phyloP scores from a whole-genome alignment of 2,797 vertebrate genomes.

The Macropodus opercularis region DNA sequence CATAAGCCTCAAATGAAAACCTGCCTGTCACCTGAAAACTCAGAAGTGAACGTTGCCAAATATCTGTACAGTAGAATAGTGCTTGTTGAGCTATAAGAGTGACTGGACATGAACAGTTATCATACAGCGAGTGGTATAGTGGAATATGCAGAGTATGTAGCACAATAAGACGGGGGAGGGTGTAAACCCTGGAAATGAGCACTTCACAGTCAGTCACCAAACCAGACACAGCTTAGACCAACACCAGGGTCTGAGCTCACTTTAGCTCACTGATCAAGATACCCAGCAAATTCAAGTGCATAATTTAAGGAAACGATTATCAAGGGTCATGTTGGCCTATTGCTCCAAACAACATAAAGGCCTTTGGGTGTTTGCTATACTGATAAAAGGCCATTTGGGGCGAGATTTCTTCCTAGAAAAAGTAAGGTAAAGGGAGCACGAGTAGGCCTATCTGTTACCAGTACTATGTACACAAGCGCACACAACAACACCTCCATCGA shows the following conservation, averaged over 20 bases:
- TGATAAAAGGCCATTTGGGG: conserved; percentile 72
- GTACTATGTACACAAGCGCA: conserved; percentile 52
- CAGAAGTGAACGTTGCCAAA: conserved; percentile 28
- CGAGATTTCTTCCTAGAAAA: conserved; percentile 58
- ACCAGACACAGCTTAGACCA: conserved; percentile 34
- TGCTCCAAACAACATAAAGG: conserved; percentile 70
- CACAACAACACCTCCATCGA: conserved; percentile 28
- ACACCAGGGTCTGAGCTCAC: conserved; percentile 19
- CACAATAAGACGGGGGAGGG: conserved; percentile 14
- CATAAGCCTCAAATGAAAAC: conserved; percentile 15
- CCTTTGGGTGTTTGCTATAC: conserved; percentile 73
- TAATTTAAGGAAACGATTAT: conserved; percentile 30
- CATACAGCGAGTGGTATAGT: conserved; percentile 66
- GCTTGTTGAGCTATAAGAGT: conserved; percentile 53
- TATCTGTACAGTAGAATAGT: conserved; percentile 64
- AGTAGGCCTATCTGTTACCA: conserved; percentile 23
- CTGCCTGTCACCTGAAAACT: conserved; percentile 17
- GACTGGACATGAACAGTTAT: conserved; percentile 53
- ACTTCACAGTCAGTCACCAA: conserved; percentile 66
- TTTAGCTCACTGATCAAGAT: conserved; percentile 21
- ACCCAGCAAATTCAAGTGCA: conserved; percentile 56
- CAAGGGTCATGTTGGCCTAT: conserved; percentile 62
- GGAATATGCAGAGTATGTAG: conserved; percentile 61
- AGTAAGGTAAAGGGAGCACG: conserved; percentile 67
- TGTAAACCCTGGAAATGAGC: conserved; percentile 46